A percentile compares a stretch with the other conserved stretches of the same genome.
These are phyloP conservation scores for Tenualosa ilisha DNA, from an alignment of 2,797 vertebrate species.

Conservation along the genomic window DNA sequence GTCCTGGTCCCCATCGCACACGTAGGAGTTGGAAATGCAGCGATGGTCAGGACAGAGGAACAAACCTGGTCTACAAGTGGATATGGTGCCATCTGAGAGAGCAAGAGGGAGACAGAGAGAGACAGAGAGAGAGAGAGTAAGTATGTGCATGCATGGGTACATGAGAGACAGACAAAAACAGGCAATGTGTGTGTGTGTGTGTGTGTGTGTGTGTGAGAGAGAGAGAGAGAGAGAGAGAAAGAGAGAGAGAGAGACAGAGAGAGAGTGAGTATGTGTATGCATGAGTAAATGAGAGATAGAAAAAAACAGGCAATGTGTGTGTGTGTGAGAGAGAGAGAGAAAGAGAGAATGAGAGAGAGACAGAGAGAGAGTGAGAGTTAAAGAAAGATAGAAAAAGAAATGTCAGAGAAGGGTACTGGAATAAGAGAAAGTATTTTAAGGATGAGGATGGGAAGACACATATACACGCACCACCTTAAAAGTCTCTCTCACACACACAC, in stretches of 20 bases:
- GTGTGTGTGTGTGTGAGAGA: too few species aligned
- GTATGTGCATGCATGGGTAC: too few species aligned
- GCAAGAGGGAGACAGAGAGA: slow-evolving; percentile 2
- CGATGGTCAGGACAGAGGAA: slow-evolving; percentile 90
- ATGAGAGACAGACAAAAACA: too few species aligned
- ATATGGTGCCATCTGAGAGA: slow-evolving; percentile 75
- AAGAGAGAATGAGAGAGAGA: background rate
- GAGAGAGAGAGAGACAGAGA: background rate
- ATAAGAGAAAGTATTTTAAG: background rate
- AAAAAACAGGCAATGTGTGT: too few species aligned
- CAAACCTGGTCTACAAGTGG: slow-evolving; percentile 80
- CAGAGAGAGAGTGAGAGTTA: background rate
- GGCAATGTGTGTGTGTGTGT: too few species aligned
- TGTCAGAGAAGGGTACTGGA: too few species aligned
- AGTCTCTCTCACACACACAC: background rate
- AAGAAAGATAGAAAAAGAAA: background rate
- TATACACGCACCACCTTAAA: slow-evolving; percentile 6
- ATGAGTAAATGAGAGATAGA: too few species aligned
- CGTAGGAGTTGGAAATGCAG: slow-evolving; percentile 78
- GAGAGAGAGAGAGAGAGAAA: background rate
- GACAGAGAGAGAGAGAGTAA: background rate
- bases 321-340: background rate
- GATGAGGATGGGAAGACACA: background rate
- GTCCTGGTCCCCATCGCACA: slow-evolving; percentile 91
- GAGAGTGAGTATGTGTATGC: background rate